A percentile compares a stretch with the other conserved stretches of the same genome.
These are phyloP conservation scores for Epinotia ramella DNA, from an alignment of 2,888 invertebrate species.

Conservation along the genomic window DNA sequence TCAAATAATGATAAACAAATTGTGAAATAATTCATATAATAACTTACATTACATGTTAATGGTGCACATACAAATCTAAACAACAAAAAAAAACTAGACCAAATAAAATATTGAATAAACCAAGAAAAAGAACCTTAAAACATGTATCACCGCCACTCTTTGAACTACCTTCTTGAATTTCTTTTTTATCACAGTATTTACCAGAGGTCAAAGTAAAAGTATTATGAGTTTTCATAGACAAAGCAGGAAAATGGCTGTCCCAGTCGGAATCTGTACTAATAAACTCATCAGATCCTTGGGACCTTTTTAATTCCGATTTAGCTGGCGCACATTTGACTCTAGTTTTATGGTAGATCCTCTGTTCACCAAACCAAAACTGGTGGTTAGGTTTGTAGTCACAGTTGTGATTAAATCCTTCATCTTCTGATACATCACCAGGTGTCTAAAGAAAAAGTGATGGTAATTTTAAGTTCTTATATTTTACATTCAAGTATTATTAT, in stretches of 20 bases:
- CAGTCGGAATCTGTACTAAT: slow-evolving; percentile 77
- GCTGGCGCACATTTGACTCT: slow-evolving; percentile 61
- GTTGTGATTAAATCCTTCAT: slow-evolving; percentile 67
- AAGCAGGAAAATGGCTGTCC: slow-evolving; percentile 78
- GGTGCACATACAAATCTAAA: slow-evolving; percentile 15
- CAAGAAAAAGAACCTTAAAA: slow-evolving; percentile 63
- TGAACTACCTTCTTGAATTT: slow-evolving; percentile 66
- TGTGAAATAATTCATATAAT: not conserved
- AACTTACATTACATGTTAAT: slow-evolving; percentile 11
- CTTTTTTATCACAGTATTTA: slow-evolving; percentile 72
- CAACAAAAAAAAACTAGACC: slow-evolving; percentile 17
- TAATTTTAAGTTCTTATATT: not conserved
- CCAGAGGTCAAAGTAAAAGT: slow-evolving; percentile 76
- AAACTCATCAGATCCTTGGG: slow-evolving; percentile 72
- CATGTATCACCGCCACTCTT: slow-evolving; percentile 78
- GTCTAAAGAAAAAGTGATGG: slow-evolving; percentile 60
- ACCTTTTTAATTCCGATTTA: slow-evolving; percentile 62
- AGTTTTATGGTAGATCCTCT: slow-evolving; percentile 75
- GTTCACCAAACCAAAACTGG: slow-evolving; percentile 73
- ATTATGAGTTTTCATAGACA: slow-evolving; percentile 76
- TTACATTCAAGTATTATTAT: not conserved
- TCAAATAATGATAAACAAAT: slow-evolving; percentile 17
- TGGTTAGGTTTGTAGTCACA: slow-evolving; percentile 60
- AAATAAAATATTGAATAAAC: slow-evolving; percentile 18
- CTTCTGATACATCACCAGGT: slow-evolving; percentile 75